Base-by-base conservation (phyloP, 2,888 invertebrate species). In the Physocephala rufipes region DNA sequence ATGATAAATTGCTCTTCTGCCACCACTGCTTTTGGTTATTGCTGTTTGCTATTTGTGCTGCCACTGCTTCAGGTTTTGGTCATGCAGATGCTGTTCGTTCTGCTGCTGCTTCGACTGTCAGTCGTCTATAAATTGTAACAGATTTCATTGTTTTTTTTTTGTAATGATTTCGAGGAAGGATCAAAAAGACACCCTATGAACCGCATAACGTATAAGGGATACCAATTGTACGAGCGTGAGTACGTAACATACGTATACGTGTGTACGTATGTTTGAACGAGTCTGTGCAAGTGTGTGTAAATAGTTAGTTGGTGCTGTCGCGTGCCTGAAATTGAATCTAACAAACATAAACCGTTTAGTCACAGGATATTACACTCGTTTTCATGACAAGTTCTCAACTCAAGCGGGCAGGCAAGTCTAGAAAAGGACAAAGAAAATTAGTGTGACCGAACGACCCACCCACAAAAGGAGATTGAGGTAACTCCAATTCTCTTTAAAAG, bases 341-440 rank as follows among this genome's bases (percentile, higher is more conserved):
- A 83, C 83, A 84, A 82, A 82, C 80, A 83, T 85, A 85, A 85
- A 85, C 83, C 85, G 85, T 85, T 85, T 85, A 85, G 85, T 85
- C 84, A 85, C 85, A 85, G 86, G 85, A 85, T 85, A 85, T 85
- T 85, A 84, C 85, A 81, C 82, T 81, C 83, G 82, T 80, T 82
- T 78, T 78, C 81, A 80, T 77, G 78, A 79, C 80, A 78, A 71
- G 73, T 77, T 76, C 77, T 76, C n/a, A n/a, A n/a, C n/a, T n/a
- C n/a, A n/a, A n/a, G n/a, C 55, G 21, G 55, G 26, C 30, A 49
- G 45, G 45, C 19, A 36, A 26, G 13, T 9, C 62, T 19, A 45
- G 2, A 21, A 19, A 13, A 62, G 62, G 43, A 24, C 2, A 59
- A 16, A 1, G 47, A 47, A 45, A 63, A 45, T 4, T 13, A 63